These are phyloP conservation scores for Meteorus sp. DNA, from an alignment of 1,140 invertebrate species.

Conservation along the genomic window DNA sequence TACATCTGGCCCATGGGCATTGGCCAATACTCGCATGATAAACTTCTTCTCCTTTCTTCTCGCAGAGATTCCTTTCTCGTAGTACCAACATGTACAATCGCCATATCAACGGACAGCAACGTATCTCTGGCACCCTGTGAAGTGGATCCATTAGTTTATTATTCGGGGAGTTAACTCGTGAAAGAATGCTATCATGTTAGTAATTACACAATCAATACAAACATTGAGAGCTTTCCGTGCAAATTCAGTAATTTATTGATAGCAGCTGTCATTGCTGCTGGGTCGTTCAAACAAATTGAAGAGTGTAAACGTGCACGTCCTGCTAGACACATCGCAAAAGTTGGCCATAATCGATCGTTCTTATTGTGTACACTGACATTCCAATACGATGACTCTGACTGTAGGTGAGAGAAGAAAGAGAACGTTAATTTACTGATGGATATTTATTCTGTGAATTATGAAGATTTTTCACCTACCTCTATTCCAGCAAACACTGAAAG, in stretches of 20 bases:
- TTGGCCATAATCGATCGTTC: constrained; percentile 38
- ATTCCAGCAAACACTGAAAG: constrained; percentile 50
- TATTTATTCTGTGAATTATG: constrained; percentile 13
- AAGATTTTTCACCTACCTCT: constrained; percentile 40
- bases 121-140: constrained; percentile 46
- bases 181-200: constrained; percentile 7
- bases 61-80: constrained; percentile 49
- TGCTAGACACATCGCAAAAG: constrained; percentile 47
- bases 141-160: constrained; percentile 18
- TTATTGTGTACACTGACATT: constrained; percentile 37
- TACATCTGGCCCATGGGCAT: constrained; percentile 68
- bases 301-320: constrained; percentile 41
- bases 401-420: constrained; percentile 13
- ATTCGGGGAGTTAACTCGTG: background rate
- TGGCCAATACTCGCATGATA: constrained; percentile 54
- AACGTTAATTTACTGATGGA: background rate
- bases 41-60: constrained; percentile 52
- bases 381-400: constrained; percentile 51
- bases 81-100: constrained; percentile 62
- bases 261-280: constrained; percentile 36
- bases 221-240: constrained; percentile 44
- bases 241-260: constrained; percentile 51
- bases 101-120: constrained; percentile 63
- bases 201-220: constrained; percentile 15
- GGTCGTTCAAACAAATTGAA: constrained; percentile 30